phyloP scores from a whole-genome alignment of 1,140 invertebrate species.

The Panagrolaimus sp. region DNA sequence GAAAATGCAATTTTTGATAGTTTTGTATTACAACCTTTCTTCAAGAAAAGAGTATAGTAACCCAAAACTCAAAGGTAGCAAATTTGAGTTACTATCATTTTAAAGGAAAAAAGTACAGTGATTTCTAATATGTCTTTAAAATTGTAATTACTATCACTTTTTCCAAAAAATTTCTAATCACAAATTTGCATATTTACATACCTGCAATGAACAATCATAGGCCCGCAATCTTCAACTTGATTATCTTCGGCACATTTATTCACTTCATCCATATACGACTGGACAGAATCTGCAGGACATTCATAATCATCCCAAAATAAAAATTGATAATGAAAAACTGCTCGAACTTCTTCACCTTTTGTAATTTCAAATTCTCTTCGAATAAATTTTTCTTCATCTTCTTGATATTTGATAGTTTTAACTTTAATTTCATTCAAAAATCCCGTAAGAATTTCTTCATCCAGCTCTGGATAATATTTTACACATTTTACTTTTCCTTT shows the following conservation, averaged over 20 bases:
- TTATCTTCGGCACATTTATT: neutral
- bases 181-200: too few relatives aligned
- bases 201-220: slow-evolving; percentile 8
- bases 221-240: neutral
- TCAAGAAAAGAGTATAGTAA: too few relatives aligned
- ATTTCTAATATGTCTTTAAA: too few relatives aligned
- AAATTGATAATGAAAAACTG: slow-evolving; percentile 2
- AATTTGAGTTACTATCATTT: too few relatives aligned
- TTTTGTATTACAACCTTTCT: too few relatives aligned
- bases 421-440: neutral
- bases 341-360: neutral
- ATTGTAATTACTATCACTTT: too few relatives aligned
- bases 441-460: neutral
- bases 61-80: too few relatives aligned
- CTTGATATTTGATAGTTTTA: neutral
- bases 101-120: too few relatives aligned
- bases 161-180: too few relatives aligned
- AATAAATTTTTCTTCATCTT: slow-evolving; percentile 6
- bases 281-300: neutral
- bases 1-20: too few relatives aligned
- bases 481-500: neutral
- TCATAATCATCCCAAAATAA: slow-evolving; percentile 10
- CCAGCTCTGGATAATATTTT: neutral
- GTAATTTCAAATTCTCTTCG: neutral
- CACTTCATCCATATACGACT: neutral